These are phyloP conservation scores for Sebastes hopkinsi DNA, from an alignment of 2,797 vertebrate species.

Conservation along the genomic window DNA sequence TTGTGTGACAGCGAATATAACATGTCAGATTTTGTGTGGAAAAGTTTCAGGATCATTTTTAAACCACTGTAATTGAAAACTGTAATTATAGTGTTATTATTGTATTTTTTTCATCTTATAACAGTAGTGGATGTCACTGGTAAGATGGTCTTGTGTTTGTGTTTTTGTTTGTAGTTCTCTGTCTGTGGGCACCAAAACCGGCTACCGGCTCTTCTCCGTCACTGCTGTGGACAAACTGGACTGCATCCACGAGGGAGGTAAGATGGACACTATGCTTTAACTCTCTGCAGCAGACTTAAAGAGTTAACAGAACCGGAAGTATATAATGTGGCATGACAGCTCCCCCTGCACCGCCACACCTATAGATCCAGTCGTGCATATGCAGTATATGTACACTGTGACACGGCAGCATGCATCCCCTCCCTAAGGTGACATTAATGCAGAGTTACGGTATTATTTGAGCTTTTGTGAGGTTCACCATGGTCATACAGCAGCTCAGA, in stretches of 20 bases:
- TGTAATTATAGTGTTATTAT: neutral
- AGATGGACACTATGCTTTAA: constrained; percentile 46
- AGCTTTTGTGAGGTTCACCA: constrained; percentile 14
- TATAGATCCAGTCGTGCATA: neutral
- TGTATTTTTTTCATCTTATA: neutral
- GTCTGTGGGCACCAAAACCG: constrained; percentile 90
- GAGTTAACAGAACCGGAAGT: neutral
- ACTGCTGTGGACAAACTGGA: constrained; percentile 93
- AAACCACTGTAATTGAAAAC: neutral
- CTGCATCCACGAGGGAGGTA: constrained; percentile 93
- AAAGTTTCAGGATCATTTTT: neutral
- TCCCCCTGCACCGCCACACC: neutral
- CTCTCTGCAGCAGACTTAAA: neutral
- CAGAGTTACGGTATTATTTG: neutral
- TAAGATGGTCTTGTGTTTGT: neutral
- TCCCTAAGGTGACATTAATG: neutral
- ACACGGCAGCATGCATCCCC: neutral
- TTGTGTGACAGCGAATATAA: neutral
- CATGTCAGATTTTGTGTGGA: rapidly evolving
- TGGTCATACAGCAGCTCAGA: neutral
- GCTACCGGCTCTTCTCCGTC: constrained; percentile 93
- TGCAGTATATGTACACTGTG: neutral
- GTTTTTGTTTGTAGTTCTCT: constrained; percentile 82
- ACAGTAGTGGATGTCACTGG: neutral
- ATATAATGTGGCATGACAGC: neutral